These are phyloP conservation scores for Hucho hucho DNA, from an alignment of 2,113 vertebrate species.

Conservation along the genomic window DNA sequence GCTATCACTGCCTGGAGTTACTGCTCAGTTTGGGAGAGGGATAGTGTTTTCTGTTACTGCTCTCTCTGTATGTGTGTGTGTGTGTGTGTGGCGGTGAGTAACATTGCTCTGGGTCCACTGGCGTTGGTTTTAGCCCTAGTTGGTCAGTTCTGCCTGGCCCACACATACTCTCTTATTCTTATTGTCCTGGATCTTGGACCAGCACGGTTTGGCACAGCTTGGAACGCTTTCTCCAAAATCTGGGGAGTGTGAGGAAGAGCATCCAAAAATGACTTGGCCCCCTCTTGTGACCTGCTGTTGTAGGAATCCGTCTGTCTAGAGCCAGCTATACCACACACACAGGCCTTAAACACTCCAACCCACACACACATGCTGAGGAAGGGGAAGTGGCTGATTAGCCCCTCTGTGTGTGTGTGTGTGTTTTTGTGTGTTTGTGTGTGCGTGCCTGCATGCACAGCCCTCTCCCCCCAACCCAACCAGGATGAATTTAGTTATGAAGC, in stretches of 20 bases:
- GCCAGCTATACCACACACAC: conserved; percentile 34
- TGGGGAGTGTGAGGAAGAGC: conserved; percentile 56
- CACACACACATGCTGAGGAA: conserved; percentile 45
- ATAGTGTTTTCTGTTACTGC: no score
- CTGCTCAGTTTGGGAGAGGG: background rate
- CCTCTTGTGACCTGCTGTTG: conserved; percentile 46
- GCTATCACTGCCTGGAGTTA: conserved; percentile 23
- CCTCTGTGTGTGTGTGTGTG: conserved; percentile 18
- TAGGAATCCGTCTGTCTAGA: conserved; percentile 66
- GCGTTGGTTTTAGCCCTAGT: conserved; percentile 46
- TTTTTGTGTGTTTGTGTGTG: no score
- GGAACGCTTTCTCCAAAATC: conserved; percentile 13
- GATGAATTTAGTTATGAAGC: background rate
- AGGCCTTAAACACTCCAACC: conserved; percentile 9
- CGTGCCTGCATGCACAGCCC: no score
- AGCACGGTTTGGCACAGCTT: conserved; percentile 38
- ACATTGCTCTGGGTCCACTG: conserved; percentile 14
- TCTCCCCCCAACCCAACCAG: no score
- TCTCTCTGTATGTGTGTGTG: no score
- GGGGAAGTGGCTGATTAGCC: conserved; percentile 61
- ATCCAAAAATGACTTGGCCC: conserved; percentile 62
- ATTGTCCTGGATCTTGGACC: conserved; percentile 50
- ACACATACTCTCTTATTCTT: conserved; percentile 34
- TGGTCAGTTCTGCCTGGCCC: conserved; percentile 18
- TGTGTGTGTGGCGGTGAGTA: background rate